Evolutionary conservation across 2,113 vertebrate genomes (phyloP).

Genomic region (Gnathonemus echidnorhynchus): DNA sequence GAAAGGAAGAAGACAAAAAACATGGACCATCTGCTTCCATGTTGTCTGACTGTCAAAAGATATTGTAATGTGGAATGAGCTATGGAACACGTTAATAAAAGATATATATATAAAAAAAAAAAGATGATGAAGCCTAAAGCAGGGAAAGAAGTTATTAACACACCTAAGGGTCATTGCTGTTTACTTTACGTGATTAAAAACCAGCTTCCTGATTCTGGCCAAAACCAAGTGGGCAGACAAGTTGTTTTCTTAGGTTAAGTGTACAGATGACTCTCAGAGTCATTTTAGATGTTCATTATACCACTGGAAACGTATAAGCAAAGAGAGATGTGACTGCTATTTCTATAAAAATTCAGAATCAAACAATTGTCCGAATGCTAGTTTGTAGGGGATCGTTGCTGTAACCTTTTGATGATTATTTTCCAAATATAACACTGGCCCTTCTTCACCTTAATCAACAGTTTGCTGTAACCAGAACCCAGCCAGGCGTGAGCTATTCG

Average conservation of each 20-base stretch:
- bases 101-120: constrained; percentile 59
- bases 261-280: not conserved
- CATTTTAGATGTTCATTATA: constrained; percentile 13
- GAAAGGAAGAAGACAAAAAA: constrained; percentile 41
- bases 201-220: not conserved
- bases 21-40: constrained; percentile 81
- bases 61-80: constrained; percentile 80
- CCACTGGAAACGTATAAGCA: constrained; percentile 32
- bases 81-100: constrained; percentile 72
- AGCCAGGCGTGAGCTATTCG: constrained; percentile 39
- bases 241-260: not conserved
- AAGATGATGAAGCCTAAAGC: not conserved
- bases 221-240: not conserved
- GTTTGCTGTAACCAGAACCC: constrained; percentile 36
- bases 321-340: not conserved
- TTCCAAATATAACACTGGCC: constrained; percentile 24
- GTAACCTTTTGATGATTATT: constrained; percentile 5
- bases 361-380: constrained; percentile 6
- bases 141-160: not conserved
- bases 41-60: constrained; percentile 83
- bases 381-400: not conserved
- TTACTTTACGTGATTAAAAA: not conserved
- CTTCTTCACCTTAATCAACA: constrained; percentile 42
- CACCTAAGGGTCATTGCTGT: constrained; percentile 9
- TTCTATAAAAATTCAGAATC: not conserved